Conservation (phyloP, 2,888 invertebrate genomes). For the Drosophila nr. perissopoda region DNA sequence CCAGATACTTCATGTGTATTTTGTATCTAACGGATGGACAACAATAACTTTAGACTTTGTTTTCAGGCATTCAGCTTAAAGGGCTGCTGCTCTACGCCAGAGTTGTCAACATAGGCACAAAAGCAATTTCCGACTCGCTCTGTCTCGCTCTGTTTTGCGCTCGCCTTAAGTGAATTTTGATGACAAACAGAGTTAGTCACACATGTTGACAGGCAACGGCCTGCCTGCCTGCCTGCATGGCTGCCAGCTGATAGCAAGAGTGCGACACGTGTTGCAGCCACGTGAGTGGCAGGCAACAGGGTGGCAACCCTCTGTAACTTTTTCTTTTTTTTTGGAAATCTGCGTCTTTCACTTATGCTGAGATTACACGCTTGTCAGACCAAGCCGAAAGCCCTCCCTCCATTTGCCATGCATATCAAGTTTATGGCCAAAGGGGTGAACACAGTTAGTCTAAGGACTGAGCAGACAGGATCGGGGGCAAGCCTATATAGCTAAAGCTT, state of each 20-base stretch:
- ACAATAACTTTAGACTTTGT: constrained; percentile 6
- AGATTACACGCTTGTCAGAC: constrained; percentile 76
- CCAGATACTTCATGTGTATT: constrained; percentile 27
- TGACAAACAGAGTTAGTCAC: constrained; percentile 59
- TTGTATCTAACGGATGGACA: constrained; percentile 21
- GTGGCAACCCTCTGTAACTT: constrained; percentile 5
- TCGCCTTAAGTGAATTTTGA: constrained; percentile 64
- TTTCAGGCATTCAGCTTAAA: constrained; percentile 10
- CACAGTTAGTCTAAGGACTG: background rate
- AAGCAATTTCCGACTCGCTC: constrained; percentile 27
- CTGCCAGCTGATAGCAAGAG: constrained; percentile 51
- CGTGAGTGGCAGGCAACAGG: constrained; percentile 34
- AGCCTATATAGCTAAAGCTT: background rate
- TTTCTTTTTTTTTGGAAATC: constrained; percentile 23
- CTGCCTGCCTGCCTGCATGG: constrained; percentile 13
- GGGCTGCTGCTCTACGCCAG: background rate
- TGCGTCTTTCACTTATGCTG: constrained; percentile 51
- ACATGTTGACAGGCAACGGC: constrained; percentile 62
- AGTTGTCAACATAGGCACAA: constrained; percentile 27
- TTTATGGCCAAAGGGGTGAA: constrained; percentile 32
- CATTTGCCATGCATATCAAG: constrained; percentile 49
- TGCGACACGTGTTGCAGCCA: constrained; percentile 65
- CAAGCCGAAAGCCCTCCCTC: constrained; percentile 35
- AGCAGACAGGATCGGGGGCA: background rate
- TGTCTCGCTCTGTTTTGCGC: constrained; percentile 4